Conservation (phyloP, 2,888 invertebrate genomes). For the Zygogramma bicolorata region DNA sequence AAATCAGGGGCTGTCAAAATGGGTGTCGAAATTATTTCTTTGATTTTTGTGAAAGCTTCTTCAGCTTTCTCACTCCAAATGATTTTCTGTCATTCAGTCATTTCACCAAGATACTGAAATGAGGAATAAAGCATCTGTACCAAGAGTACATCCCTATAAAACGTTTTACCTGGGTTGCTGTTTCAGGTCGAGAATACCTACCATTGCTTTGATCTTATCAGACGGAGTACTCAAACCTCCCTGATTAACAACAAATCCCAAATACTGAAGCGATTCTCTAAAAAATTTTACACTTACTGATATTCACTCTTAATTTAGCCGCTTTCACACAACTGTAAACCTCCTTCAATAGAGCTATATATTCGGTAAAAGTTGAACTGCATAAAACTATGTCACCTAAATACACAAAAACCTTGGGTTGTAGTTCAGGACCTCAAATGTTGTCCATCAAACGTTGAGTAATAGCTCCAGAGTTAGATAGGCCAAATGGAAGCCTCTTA, state of each 20-base stretch:
- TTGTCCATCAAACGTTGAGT: background rate
- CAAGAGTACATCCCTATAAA: conserved; percentile 1
- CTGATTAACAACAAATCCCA: background rate
- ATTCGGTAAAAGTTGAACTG: background rate
- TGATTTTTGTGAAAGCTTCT: background rate
- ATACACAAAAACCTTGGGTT: conserved; percentile 2
- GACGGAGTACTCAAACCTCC: background rate
- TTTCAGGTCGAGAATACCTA: conserved; percentile 6
- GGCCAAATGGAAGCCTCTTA: conserved; percentile 20
- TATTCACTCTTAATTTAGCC: background rate
- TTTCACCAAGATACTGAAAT: background rate
- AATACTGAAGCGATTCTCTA: background rate
- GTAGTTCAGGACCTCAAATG: background rate
- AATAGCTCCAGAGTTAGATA: background rate
- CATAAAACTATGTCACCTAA: background rate
- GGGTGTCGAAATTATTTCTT: background rate
- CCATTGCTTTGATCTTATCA: conserved; percentile 1
- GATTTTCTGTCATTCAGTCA: background rate
- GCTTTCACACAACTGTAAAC: background rate
- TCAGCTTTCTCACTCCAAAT: background rate
- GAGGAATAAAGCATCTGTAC: background rate
- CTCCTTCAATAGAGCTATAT: background rate
- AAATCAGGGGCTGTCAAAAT: background rate
- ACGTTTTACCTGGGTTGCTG: background rate
- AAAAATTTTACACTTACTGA: background rate